Conservation (phyloP, 2,113 vertebrate species). For the Pteronura brasiliensis region DNA sequence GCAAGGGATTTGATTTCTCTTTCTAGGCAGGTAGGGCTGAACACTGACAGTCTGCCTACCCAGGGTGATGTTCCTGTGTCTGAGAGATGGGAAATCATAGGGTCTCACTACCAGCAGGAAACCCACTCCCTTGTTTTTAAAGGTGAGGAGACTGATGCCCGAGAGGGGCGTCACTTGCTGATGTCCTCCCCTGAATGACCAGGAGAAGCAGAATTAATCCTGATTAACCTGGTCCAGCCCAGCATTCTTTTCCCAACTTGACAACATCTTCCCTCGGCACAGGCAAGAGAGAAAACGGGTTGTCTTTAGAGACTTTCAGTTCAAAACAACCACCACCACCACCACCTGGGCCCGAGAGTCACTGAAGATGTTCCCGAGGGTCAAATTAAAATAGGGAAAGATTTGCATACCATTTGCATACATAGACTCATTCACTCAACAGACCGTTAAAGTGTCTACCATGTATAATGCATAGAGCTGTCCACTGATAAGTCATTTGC, state of each 20-base stretch:
- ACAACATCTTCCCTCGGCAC: background rate
- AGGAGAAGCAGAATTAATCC: background rate
- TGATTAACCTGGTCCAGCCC: background rate
- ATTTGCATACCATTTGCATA: constrained; percentile 61
- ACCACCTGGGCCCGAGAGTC: constrained; percentile 23
- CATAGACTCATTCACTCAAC: constrained; percentile 51
- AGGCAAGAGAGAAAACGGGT: background rate
- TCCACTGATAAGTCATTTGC: constrained; percentile 42
- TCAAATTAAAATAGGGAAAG: constrained; percentile 58
- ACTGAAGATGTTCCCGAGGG: constrained; percentile 55
- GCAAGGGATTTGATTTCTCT: constrained; percentile 40
- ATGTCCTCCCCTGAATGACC: background rate
- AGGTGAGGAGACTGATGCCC: background rate
- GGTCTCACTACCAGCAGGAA: background rate
- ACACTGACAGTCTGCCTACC: background rate
- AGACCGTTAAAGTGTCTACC: constrained; percentile 48
- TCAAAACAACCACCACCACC: constrained; percentile 15
- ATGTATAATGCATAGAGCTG: constrained; percentile 64
- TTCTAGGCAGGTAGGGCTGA: constrained; percentile 34
- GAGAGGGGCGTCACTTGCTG: background rate
- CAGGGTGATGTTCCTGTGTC: background rate
- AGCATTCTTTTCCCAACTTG: background rate
- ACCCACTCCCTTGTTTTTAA: background rate
- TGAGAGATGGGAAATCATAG: background rate
- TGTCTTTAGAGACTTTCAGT: constrained; percentile 50